Evolutionary conservation across 2,113 vertebrate genomes (phyloP), one percentile per base, ranked within the genome.

Genomic region (Dasyurus viverrinus): DNA sequence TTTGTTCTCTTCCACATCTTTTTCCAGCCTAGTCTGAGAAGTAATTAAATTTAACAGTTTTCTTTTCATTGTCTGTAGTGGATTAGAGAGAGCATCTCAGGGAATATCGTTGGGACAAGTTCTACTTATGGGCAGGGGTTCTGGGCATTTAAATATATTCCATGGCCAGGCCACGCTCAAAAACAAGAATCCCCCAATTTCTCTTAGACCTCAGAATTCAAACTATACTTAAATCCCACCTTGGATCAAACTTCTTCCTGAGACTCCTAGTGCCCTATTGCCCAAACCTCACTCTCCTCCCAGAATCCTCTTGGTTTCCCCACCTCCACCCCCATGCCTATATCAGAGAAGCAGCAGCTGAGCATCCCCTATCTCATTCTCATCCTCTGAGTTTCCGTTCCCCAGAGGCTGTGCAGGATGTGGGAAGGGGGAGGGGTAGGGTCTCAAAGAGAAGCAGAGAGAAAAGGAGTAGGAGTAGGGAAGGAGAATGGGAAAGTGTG

Each of bases 321-420:
- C 36, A 52, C 90, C 93, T 47, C 95, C 93, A 54, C 42, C 93
- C 89, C 9, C 24, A 11, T 50, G 53, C 89, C 53, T 24, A 22
- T 98, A 97, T 96, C 94, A 53, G 48, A 89, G 93, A 52, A 0
- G 89, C 97, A 96, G 97, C 95, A 90, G 92, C 97, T 93, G 76
- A 97, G 93, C 96, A 93, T 98, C 97, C 97, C 68, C 60, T 2
- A 93, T 98, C 97, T 98, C 97, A 96, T 96, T 98, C 95, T 94
- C 96, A 97, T 97, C 97, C 98, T 97, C 96, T 95, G 96, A 97
- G 97, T 97, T 98, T 98, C 97, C 97, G 97, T 97, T 97, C 97
- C 98, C 97, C 96, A 97, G 96, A 98, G 98, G 97, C 96, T 95
- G 95, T 97, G 97, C 98, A 97, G 97, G 97, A 98, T 98, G 97